A percentile compares a stretch with the other conserved stretches of the same genome.
Evolutionary conservation across 2,113 vertebrate species (phyloP).

Genomic region (Gallinago media): DNA sequence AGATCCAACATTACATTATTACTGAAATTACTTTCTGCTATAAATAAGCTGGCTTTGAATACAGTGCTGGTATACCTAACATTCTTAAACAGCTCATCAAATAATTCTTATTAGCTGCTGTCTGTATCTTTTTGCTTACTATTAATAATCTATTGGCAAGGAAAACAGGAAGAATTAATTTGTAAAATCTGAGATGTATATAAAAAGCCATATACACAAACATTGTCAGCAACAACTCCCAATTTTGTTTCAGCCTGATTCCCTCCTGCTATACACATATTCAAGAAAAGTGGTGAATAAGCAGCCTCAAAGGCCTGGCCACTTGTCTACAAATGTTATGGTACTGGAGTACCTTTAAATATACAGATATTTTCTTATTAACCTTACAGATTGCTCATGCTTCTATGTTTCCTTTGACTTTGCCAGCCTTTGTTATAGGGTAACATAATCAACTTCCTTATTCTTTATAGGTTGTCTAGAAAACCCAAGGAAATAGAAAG

Average conservation of each 20-base stretch:
- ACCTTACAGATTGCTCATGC: neutral
- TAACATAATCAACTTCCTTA: neutral
- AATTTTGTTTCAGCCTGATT: neutral
- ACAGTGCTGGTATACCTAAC: neutral
- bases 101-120: neutral
- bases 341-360: neutral
- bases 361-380: neutral
- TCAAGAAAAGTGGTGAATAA: neutral
- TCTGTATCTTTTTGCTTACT: neutral
- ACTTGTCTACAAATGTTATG: neutral
- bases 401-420: neutral
- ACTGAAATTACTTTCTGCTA: neutral
- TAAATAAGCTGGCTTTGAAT: neutral
- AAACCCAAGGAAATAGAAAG: neutral
- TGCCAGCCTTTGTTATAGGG: neutral
- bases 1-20: neutral
- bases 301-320: neutral
- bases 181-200: neutral
- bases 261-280: neutral
- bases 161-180: neutral
- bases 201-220: neutral
- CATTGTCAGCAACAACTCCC: neutral
- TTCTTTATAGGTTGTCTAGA: neutral
- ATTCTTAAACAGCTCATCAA: slow-evolving; percentile 17
- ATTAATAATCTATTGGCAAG: neutral